Conservation (phyloP, 2,888 invertebrate genomes). For the Pegoplata infirma region DNA sequence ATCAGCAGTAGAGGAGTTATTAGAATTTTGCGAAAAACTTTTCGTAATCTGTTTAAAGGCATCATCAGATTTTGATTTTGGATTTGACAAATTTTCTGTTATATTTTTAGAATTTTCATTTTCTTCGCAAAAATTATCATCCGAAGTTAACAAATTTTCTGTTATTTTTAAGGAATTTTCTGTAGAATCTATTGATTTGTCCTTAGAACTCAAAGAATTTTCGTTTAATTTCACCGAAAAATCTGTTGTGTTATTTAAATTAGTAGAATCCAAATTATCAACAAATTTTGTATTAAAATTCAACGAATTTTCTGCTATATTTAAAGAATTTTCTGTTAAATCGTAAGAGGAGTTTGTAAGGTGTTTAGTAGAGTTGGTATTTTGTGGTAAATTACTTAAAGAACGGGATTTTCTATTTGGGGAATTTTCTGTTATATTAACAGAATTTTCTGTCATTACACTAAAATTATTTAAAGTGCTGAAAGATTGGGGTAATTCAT, state of each 20-base stretch:
- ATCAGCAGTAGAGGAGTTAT: too few relatives aligned
- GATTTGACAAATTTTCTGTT: not conserved
- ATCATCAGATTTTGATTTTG: not conserved
- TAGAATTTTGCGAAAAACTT: too few relatives aligned
- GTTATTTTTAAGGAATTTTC: slow-evolving; percentile 16
- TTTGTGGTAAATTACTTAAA: not conserved
- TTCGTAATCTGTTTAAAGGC: too few relatives aligned
- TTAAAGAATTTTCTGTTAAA: not conserved
- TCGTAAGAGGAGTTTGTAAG: not conserved
- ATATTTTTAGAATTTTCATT: not conserved
- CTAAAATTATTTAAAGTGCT: not conserved
- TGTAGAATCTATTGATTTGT: not conserved
- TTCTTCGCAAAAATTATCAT: too few relatives aligned
- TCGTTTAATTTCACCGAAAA: too few relatives aligned
- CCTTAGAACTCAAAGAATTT: not conserved
- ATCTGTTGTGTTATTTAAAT: too few relatives aligned
- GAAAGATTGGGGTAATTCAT: not conserved
- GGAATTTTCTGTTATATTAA: not conserved
- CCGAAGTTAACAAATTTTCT: not conserved
- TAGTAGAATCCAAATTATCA: not conserved
- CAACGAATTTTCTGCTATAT: not conserved
- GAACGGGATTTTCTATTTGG: not conserved
- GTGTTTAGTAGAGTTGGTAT: not conserved
- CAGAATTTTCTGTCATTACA: not conserved
- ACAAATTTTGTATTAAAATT: slow-evolving; percentile 9